A percentile compares a stretch with the other conserved stretches of the same genome.
These are phyloP conservation scores for Gymnosoma rotundatum DNA, from an alignment of 2,888 invertebrate species.

Conservation along the genomic window DNA sequence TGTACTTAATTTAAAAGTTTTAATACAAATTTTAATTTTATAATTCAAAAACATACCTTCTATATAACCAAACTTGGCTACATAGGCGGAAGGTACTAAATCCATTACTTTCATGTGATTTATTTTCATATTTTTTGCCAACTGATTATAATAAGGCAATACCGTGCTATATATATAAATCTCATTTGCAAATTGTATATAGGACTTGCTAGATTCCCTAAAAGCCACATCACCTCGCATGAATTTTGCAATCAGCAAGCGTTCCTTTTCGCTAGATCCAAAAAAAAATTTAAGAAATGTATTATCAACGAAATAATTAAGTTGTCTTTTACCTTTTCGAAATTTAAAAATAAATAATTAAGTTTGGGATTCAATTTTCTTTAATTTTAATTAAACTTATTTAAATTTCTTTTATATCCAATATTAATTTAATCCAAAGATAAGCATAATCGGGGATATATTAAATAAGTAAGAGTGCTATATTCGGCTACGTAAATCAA, in stretches of 20 bases:
- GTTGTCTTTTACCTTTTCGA: too few relatives aligned
- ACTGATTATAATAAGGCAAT: constrained; percentile 77
- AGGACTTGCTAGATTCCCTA: constrained; percentile 77
- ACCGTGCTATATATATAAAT: constrained; percentile 78
- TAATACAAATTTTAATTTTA: neutral
- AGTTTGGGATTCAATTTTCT: too few relatives aligned
- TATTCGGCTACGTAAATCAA: too few relatives aligned
- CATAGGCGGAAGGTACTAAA: constrained; percentile 76
- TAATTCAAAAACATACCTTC: constrained; percentile 72
- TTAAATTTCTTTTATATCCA: too few relatives aligned
- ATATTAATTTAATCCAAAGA: too few relatives aligned
- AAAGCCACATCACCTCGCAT: constrained; percentile 79
- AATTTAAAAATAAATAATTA: too few relatives aligned
- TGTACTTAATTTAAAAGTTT: constrained; percentile 37
- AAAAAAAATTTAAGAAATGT: constrained; percentile 7
- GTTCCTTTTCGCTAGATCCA: constrained; percentile 70
- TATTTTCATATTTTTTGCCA: constrained; percentile 72
- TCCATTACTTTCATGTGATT: constrained; percentile 65
- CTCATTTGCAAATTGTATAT: constrained; percentile 80
- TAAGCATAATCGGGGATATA: too few relatives aligned
- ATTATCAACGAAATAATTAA: neutral
- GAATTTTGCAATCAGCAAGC: constrained; percentile 77
- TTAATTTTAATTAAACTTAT: too few relatives aligned
- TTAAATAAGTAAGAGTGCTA: too few relatives aligned
- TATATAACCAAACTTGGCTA: constrained; percentile 77